Evolutionary conservation across 2,888 invertebrate genomes (phyloP).

Genomic region (Gerris lacustris): DNA sequence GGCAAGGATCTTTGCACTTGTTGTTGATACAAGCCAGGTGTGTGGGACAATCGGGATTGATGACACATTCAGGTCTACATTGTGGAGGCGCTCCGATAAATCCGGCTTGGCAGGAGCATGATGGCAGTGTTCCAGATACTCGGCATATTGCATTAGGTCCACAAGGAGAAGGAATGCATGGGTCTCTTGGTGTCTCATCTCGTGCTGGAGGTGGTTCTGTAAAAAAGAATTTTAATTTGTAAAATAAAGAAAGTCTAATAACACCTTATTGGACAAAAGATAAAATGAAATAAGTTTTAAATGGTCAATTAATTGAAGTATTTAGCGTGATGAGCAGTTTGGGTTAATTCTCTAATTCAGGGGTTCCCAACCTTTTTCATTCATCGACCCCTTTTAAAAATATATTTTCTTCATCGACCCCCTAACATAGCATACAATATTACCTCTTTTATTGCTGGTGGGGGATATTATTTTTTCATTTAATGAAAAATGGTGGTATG

Average conservation of each 20-base stretch:
- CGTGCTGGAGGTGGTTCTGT: constrained; percentile 23
- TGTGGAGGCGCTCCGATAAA: constrained; percentile 63
- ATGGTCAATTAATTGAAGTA: no score
- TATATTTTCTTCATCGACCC: no score
- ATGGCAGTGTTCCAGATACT: constrained; percentile 40
- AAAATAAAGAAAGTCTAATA: background rate
- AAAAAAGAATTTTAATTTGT: constrained; percentile 10
- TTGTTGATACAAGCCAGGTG: constrained; percentile 58
- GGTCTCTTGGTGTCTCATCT: constrained; percentile 39
- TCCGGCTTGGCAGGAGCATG: constrained; percentile 56
- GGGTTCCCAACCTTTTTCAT: no score
- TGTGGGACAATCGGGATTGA: constrained; percentile 56
- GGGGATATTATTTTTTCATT: no score
- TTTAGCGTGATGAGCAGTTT: no score
- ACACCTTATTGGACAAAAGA: no score
- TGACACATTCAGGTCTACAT: constrained; percentile 65
- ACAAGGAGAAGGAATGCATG: constrained; percentile 64
- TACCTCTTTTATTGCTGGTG: no score
- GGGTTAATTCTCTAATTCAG: no score
- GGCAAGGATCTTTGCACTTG: constrained; percentile 48
- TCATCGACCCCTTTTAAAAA: no score
- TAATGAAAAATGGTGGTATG: no score
- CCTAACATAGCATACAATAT: no score
- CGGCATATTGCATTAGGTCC: constrained; percentile 46
- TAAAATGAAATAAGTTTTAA: no score